These are phyloP conservation scores for Lepidothrix coronata DNA, from an alignment of 2,113 vertebrate genomes.

Conservation along the genomic window DNA sequence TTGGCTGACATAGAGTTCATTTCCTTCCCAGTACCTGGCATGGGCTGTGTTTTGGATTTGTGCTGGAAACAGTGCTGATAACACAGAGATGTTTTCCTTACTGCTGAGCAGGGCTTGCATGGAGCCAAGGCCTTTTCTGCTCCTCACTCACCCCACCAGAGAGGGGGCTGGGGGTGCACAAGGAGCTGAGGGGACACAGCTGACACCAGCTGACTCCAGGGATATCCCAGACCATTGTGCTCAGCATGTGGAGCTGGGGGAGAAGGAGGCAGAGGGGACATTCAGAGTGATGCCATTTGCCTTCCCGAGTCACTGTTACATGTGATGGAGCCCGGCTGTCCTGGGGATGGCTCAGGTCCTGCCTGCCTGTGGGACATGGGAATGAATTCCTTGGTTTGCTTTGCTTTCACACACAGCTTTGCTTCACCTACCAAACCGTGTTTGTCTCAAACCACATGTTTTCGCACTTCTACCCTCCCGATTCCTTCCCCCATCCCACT, in stretches of 20 bases:
- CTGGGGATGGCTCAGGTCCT: background rate
- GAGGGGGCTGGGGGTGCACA: background rate
- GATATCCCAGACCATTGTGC: background rate
- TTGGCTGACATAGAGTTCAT: background rate
- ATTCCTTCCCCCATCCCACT: no score
- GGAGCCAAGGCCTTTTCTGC: background rate
- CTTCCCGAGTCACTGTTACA: fast-evolving
- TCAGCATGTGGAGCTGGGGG: background rate
- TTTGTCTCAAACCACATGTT: background rate
- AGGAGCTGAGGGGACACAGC: background rate
- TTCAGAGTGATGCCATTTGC: fast-evolving
- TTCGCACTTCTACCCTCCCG: background rate
- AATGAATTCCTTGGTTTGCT: background rate
- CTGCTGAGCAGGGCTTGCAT: background rate
- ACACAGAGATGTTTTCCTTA: background rate
- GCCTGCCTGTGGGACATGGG: fast-evolving
- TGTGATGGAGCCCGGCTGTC: background rate
- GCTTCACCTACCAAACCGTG: background rate
- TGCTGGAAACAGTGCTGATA: background rate
- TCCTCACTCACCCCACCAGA: background rate
- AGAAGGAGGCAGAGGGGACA: background rate
- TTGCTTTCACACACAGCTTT: background rate
- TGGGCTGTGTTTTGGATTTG: background rate
- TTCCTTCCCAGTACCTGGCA: background rate
- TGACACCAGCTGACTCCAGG: background rate